phyloP scores from a whole-genome alignment of 2,797 vertebrate species.

The Lophius americanus region DNA sequence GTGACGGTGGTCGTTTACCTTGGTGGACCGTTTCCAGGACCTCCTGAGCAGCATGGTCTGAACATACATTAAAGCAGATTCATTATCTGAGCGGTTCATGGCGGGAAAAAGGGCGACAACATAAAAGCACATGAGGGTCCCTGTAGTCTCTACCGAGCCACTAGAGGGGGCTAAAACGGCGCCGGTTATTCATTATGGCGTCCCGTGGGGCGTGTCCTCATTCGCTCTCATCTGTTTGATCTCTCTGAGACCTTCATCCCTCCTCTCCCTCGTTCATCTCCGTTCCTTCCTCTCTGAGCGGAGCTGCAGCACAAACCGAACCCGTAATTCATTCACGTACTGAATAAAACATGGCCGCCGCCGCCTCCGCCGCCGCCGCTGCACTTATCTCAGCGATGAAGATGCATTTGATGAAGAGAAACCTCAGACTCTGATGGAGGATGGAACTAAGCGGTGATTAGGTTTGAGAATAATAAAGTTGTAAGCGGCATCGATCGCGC shows the following conservation, averaged over 20 bases:
- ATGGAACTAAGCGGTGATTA: too few species aligned
- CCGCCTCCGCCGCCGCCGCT: neutral
- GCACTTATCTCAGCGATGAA: constrained; percentile 10
- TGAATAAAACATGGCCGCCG: constrained; percentile 53
- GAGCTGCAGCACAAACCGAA: constrained; percentile 9
- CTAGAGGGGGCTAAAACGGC: constrained; percentile 9
- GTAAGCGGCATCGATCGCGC: too few species aligned
- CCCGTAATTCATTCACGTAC: constrained; percentile 41
- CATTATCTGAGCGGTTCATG: constrained; percentile 75
- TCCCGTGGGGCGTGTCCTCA: neutral
- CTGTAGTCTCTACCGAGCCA: constrained; percentile 8
- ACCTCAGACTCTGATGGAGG: too few species aligned
- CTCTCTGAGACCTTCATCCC: neutral
- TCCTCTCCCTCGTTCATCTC: neutral
- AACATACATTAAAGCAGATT: constrained; percentile 79
- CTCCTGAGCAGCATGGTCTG: constrained; percentile 94
- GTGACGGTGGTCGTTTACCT: constrained; percentile 84
- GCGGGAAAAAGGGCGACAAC: neutral
- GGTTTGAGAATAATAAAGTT: too few species aligned
- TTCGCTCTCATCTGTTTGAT: constrained; percentile 1
- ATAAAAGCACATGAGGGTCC: neutral
- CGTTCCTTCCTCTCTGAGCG: neutral
- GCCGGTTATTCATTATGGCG: constrained; percentile 13
- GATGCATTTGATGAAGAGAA: neutral
- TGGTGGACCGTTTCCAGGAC: constrained; percentile 94